Conservation (phyloP, 2,888 invertebrate species). For the Orchesellides sinensis region DNA sequence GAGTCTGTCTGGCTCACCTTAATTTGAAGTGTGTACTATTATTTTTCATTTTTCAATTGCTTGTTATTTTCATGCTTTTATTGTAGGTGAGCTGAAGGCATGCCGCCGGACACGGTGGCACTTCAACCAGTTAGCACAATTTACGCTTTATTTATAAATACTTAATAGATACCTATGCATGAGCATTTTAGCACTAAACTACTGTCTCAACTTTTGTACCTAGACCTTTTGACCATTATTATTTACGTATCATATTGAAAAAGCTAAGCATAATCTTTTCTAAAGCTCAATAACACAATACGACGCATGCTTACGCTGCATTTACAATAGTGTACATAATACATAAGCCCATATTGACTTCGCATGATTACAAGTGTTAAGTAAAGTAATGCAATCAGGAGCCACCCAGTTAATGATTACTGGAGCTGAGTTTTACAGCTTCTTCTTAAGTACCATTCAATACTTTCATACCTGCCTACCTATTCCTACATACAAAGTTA, state of each 20-base stretch:
- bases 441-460: constrained; percentile 23
- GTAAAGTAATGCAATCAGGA: constrained; percentile 58
- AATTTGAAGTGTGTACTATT: background rate
- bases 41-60: background rate
- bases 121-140: constrained; percentile 51
- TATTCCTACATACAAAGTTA: background rate
- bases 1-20: constrained; percentile 17
- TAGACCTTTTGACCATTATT: constrained; percentile 26
- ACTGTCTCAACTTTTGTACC: background rate
- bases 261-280: background rate
- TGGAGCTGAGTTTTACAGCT: constrained; percentile 40
- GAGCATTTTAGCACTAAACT: constrained; percentile 35
- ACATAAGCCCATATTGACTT: constrained; percentile 57
- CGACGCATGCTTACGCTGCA: background rate
- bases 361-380: constrained; percentile 61
- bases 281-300: constrained; percentile 6
- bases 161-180: background rate
- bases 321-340: constrained; percentile 13
- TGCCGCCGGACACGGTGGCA: constrained; percentile 52
- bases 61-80: background rate
- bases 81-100: constrained; percentile 11
- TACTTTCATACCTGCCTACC: constrained; percentile 1
- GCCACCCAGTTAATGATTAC: constrained; percentile 36
- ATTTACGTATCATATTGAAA: too few relatives aligned
- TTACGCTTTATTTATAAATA: constrained; percentile 35